Base-by-base conservation (phyloP, 2,113 vertebrate genomes). In the Cryptoleucopteryx plumbea region DNA sequence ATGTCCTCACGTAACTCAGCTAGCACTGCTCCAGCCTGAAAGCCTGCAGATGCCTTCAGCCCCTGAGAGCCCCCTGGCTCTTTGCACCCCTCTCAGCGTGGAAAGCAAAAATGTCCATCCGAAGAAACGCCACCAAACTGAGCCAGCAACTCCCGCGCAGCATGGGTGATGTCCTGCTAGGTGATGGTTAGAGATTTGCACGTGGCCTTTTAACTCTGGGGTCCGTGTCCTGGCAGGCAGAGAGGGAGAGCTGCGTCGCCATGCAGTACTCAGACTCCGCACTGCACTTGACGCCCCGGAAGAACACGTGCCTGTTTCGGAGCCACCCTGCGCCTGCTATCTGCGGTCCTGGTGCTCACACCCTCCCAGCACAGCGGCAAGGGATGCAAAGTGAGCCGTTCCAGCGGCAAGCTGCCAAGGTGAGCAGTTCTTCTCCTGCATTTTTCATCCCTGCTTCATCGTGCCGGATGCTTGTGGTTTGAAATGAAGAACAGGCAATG, bases 401-500 rank as follows among this genome's bases (percentile, higher is more conserved):
- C 80, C 95, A 97, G 81, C 82, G 96, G 3, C 98, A 97, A 52
- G 95, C 97, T 5, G 74, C 97, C 3, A 59, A 97, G 94, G 99
- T 99, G 94, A 98, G 97, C 77, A 3, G 5, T 32, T 36, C 48
- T 34, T n/a, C 25, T 86, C 18, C 55, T 29, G 56, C 0, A 0
- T 32, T 25, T 53, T 9, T 29, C 25, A 7, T 16, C 3, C 4
- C 29, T 13, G 23, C 58, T 65, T 43, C 0, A 0, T 9, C n/a
- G 0, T 4, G 32, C 29, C 19, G 21, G 12, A 12, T 29, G 36
- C 27, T 45, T 0, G 0, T 4, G 1, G 7, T n/a, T 16, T 36
- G 65, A 61, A 52, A 9, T 2, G 18, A 20, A 50, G n/a, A 47
- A 18, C 0, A 0, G 26, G 17, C 26, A 2, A 1, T 9, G 2